Base-by-base conservation (phyloP, 1,140 invertebrate species). In the Catajapyx aquilonaris region DNA sequence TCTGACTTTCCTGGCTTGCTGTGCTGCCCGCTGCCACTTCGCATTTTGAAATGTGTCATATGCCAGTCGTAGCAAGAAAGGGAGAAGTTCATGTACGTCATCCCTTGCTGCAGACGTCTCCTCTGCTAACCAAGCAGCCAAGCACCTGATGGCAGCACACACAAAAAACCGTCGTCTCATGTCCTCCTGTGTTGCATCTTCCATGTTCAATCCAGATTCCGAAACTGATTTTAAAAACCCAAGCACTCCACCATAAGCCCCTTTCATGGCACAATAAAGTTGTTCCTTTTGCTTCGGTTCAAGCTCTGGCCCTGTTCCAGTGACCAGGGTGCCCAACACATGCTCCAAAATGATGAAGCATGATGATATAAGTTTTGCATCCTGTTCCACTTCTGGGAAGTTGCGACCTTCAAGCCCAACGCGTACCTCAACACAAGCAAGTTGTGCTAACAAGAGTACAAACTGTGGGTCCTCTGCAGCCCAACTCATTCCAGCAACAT, bases 211-310 rank as follows among this genome's bases (percentile, higher is more conserved):
- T 28, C 7, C 23, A 28, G 23, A 34, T 46, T 41, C 46, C 44
- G 46, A 34, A 44, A 46, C 16, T 46, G 39, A 16, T 36, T 35
- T 19, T 20, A 43, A 31, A 23, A 85, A 62, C 23, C 66, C 68
- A 31, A 90, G 63, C 31, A 90, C 69, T 34, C 81, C 78, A 44
- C 77, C 69, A 53, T 88, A 87, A 5, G 84, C 81, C 22, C 83
- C 83, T 52, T 88, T 88, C 1, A 91, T 55, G n/a, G 81, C 80
- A 0, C 80, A 81, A 45, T 86, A 88, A 0, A 88, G 61, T 38
- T 81, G 80, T 51, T 86, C 80, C 49, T 86, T 85, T 49, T 90
- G 84, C 55, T 83, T 85, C 45, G 81, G 73, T 48, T 87, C 81
- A 37, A 90, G 60, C 51, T 85, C 76, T 17, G 87, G 47, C 42